These are phyloP conservation scores for Spinibarbus caldwelli DNA, from an alignment of 2,797 vertebrate genomes.

Conservation along the genomic window DNA sequence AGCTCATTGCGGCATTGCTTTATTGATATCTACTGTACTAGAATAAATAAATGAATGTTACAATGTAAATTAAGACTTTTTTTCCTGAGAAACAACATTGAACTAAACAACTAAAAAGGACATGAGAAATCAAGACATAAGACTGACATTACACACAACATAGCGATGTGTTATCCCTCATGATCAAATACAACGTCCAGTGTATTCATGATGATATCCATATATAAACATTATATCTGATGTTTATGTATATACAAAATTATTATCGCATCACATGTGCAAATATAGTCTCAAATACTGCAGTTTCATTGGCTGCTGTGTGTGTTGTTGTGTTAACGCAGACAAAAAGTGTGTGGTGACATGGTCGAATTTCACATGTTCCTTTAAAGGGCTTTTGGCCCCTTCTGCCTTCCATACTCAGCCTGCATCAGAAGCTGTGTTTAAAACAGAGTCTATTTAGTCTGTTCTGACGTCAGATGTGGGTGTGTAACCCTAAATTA, in stretches of 20 bases:
- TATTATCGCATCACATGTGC: neutral
- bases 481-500: constrained; percentile 11
- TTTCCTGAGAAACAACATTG: too few species aligned
- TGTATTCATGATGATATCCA: neutral
- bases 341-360: neutral
- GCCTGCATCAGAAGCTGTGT: neutral
- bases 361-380: neutral
- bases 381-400: neutral
- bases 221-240: neutral
- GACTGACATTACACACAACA: too few species aligned
- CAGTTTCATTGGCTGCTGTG: neutral
- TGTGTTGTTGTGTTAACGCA: fast-evolving
- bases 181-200: too few species aligned
- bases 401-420: neutral
- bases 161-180: too few species aligned
- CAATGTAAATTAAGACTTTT: too few species aligned
- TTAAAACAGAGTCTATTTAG: neutral
- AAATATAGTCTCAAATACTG: neutral
- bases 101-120: too few species aligned
- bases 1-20: neutral
- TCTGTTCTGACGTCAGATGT: constrained; percentile 11
- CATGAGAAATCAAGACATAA: too few species aligned
- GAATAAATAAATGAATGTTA: too few species aligned
- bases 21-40: neutral
- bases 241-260: neutral